Conservation (phyloP, 2,888 invertebrate genomes). For the Drosophila stalkeri region DNA sequence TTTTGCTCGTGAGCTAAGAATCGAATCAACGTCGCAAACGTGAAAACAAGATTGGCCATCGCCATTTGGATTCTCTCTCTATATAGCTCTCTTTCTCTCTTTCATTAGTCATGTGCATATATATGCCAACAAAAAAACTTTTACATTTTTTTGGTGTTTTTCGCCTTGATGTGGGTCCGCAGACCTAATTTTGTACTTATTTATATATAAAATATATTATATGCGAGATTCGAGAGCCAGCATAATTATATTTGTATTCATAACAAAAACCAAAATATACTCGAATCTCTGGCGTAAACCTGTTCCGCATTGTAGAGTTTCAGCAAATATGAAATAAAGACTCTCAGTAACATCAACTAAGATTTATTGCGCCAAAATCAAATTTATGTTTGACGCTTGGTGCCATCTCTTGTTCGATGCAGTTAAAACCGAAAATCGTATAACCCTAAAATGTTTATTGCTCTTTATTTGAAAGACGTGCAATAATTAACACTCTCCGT, state of each 20-base stretch:
- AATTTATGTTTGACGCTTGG: conserved; percentile 22
- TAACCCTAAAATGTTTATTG: conserved; percentile 46
- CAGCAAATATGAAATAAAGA: conserved; percentile 4
- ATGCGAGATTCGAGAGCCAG: neutral
- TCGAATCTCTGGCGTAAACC: conserved; percentile 25
- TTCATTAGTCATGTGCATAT: conserved; percentile 64
- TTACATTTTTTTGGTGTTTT: conserved; percentile 12
- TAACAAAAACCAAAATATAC: conserved; percentile 4
- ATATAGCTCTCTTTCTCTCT: conserved; percentile 28
- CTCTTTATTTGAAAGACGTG: conserved; percentile 60
- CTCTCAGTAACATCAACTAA: neutral
- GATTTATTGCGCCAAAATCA: conserved; percentile 42
- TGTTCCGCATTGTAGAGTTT: conserved; percentile 28
- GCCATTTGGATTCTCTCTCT: conserved; percentile 36
- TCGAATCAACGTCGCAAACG: conserved; percentile 65
- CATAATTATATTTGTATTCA: conserved; percentile 11
- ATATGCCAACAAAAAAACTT: conserved; percentile 16
- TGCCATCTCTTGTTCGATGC: conserved; percentile 57
- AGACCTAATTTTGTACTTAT: conserved; percentile 14
- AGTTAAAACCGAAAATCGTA: conserved; percentile 44
- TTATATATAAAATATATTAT: conserved; percentile 3
- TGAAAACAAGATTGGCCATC: conserved; percentile 65
- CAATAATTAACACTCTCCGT: conserved; percentile 63
- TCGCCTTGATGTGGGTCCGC: conserved; percentile 5
- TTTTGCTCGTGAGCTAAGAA: conserved; percentile 62